Conservation (phyloP, 2,888 invertebrate genomes). For the Drosophila putrida region DNA sequence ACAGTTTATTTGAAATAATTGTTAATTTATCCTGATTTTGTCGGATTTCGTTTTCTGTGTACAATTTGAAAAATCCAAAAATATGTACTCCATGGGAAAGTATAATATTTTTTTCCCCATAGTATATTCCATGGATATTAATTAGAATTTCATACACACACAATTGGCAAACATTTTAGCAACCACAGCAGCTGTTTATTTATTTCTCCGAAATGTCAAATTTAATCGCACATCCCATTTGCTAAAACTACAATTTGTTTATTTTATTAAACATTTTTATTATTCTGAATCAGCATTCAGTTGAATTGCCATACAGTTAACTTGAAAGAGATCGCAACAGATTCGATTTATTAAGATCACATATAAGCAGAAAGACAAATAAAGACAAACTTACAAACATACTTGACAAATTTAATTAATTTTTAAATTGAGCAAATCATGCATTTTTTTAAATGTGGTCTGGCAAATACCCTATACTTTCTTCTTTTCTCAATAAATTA, state of each 20-base stretch:
- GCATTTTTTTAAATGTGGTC: too few relatives aligned
- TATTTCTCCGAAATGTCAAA: constrained; percentile 21
- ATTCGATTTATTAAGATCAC: neutral
- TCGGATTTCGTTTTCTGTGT: too few relatives aligned
- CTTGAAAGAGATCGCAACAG: constrained; percentile 10
- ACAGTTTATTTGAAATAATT: too few relatives aligned
- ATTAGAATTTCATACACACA: constrained; percentile 7
- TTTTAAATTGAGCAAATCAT: too few relatives aligned
- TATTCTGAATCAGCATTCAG: constrained; percentile 8
- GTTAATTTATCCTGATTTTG: too few relatives aligned
- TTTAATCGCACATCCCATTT: constrained; percentile 11
- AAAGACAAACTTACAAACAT: neutral
- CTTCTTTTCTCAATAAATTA: neutral
- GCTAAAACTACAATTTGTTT: constrained; percentile 8
- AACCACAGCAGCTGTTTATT: constrained; percentile 14
- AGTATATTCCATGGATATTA: neutral
- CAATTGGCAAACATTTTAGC: constrained; percentile 21
- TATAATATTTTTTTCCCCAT: too few relatives aligned
- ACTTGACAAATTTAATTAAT: neutral
- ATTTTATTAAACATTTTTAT: constrained; percentile 8
- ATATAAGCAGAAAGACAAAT: neutral
- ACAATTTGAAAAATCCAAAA: too few relatives aligned
- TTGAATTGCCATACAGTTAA: constrained; percentile 1
- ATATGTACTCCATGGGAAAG: too few relatives aligned
- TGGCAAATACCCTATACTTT: too few relatives aligned